Percentiles rank a stretch among this genome's conserved stretches.
phyloP scores from a whole-genome alignment of 1,140 invertebrate species.

The Pseudachorutes palmiensis region DNA sequence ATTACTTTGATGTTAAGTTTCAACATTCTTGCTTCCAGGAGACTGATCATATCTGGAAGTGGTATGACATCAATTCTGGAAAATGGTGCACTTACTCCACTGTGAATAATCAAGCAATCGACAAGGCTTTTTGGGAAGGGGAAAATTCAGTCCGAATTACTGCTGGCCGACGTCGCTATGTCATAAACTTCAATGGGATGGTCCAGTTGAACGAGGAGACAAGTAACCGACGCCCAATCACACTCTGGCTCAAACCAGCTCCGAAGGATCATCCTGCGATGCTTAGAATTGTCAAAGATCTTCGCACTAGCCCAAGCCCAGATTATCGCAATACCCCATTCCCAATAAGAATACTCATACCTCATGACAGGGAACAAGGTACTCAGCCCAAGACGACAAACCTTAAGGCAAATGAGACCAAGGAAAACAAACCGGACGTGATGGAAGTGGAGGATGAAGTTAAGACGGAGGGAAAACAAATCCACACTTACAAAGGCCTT shows the following conservation, averaged over 20 bases:
- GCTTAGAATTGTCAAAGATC: slow-evolving; percentile 19
- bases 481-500: not conserved
- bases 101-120: slow-evolving; percentile 68
- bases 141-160: slow-evolving; percentile 63
- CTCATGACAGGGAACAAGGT: too few species aligned
- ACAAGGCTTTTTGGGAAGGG: slow-evolving; percentile 71
- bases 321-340: not conserved
- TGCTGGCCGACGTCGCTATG: slow-evolving; percentile 66
- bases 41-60: slow-evolving; percentile 63
- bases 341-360: not conserved
- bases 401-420: too few species aligned
- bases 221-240: slow-evolving; percentile 71
- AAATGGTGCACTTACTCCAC: slow-evolving; percentile 71
- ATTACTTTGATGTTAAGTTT: not conserved
- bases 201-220: slow-evolving; percentile 71
- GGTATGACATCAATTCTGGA: slow-evolving; percentile 73
- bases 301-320: not conserved
- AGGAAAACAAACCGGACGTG: not conserved
- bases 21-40: slow-evolving; percentile 37
- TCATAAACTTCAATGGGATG: slow-evolving; percentile 73
- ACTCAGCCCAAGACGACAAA: too few species aligned
- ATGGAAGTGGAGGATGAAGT: not conserved
- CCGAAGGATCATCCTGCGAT: slow-evolving; percentile 36
- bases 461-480: not conserved
- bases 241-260: slow-evolving; percentile 53